These are phyloP conservation scores for Seriola dumerili DNA, from an alignment of 2,113 vertebrate genomes.

Conservation along the genomic window DNA sequence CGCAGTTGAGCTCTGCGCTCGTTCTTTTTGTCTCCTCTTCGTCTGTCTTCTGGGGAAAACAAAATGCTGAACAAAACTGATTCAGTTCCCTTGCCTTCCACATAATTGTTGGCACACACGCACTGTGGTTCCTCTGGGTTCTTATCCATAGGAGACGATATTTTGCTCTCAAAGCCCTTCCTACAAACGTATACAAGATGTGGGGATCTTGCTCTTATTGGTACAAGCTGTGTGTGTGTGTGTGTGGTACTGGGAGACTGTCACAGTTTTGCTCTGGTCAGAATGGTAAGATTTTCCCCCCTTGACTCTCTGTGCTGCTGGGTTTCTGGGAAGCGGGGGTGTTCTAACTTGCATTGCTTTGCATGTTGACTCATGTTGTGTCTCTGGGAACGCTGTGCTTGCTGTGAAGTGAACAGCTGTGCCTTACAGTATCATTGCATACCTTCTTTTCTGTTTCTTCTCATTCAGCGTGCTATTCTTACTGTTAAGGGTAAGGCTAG, in stretches of 20 bases:
- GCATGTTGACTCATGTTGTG: conserved; percentile 73
- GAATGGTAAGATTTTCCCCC: conserved; percentile 36
- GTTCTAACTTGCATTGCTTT: conserved; percentile 74
- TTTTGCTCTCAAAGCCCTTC: conserved; percentile 45
- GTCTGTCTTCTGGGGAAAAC: conserved; percentile 58
- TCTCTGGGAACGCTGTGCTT: conserved; percentile 61
- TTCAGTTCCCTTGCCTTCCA: conserved; percentile 62
- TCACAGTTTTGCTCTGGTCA: conserved; percentile 73
- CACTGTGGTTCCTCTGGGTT: conserved; percentile 68
- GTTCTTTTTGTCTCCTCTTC: conserved; percentile 50
- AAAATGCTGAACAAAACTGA: conserved; percentile 76
- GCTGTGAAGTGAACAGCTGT: conserved; percentile 75
- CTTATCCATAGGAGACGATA: conserved; percentile 58
- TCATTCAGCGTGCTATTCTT: conserved; percentile 30
- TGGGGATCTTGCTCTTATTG: conserved; percentile 48
- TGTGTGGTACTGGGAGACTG: conserved; percentile 63
- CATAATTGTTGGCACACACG: conserved; percentile 65
- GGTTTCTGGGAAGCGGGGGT: conserved; percentile 67
- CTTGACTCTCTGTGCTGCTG: conserved; percentile 36
- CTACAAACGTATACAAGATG: conserved; percentile 45
- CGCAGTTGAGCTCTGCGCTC: conserved; percentile 39
- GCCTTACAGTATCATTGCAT: conserved; percentile 51
- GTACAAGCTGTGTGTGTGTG: conserved; percentile 61
- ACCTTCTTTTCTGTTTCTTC: conserved; percentile 44
- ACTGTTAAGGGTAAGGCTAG: neutral